Conservation (phyloP, 2,888 invertebrate genomes). For the Campopleginae sp. region DNA sequence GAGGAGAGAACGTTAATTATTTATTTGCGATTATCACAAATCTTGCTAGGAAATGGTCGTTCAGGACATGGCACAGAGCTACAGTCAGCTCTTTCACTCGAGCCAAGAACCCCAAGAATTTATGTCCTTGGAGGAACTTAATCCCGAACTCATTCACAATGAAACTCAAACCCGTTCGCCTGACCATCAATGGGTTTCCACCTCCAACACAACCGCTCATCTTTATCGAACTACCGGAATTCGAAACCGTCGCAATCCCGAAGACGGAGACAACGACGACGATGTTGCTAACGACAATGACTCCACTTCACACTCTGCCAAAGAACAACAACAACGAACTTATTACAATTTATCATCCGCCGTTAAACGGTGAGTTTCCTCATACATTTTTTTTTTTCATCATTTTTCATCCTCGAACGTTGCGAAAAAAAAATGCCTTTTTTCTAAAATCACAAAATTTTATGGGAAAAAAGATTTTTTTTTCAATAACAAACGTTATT, state of each 20-base stretch:
- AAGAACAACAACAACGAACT: conserved; percentile 65
- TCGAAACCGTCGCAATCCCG: conserved; percentile 51
- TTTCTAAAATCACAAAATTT: background rate
- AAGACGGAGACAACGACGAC: conserved; percentile 19
- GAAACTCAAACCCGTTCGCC: conserved; percentile 67
- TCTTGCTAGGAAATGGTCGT: conserved; percentile 77
- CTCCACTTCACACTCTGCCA: conserved; percentile 42
- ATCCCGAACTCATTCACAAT: conserved; percentile 61
- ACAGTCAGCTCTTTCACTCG: conserved; percentile 79
- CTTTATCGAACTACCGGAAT: conserved; percentile 51
- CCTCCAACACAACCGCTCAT: conserved; percentile 68
- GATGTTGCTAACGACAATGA: conserved; percentile 35
- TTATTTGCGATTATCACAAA: conserved; percentile 68
- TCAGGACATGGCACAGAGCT: conserved; percentile 80
- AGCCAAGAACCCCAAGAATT: conserved; percentile 79
- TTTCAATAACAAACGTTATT: background rate
- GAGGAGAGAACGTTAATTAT: conserved; percentile 11
- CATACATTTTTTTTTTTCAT: background rate
- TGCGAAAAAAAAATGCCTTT: background rate
- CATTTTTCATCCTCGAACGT: too few species aligned
- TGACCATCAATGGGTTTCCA: conserved; percentile 66
- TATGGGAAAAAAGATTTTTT: background rate
- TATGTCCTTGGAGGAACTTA: conserved; percentile 79
- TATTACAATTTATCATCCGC: conserved; percentile 79
- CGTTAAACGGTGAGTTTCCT: conserved; percentile 79